phyloP scores from a whole-genome alignment of 35 echinoderm and acorn worm genomes.

The Apostichopus parvimensis region DNA sequence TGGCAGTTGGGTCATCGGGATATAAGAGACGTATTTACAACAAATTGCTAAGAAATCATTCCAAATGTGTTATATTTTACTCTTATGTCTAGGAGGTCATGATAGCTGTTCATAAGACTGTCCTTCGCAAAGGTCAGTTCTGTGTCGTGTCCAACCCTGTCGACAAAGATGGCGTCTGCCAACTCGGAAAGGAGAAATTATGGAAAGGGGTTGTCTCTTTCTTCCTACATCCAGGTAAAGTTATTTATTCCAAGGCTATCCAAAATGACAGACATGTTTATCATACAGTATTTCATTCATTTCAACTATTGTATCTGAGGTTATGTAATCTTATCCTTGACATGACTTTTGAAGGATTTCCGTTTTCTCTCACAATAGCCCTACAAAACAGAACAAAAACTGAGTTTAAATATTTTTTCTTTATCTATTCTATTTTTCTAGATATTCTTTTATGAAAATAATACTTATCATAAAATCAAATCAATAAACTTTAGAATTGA shows the following conservation, averaged over 20 bases:
- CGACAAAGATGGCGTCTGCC: slow-evolving; percentile 55
- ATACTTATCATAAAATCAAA: too few relatives aligned
- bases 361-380: too few relatives aligned
- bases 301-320: too few relatives aligned
- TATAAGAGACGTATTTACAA: too few relatives aligned
- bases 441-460: too few relatives aligned
- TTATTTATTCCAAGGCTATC: neutral
- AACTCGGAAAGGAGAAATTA: slow-evolving; percentile 80
- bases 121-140: slow-evolving; percentile 81
- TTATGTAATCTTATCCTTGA: too few relatives aligned
- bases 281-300: too few relatives aligned
- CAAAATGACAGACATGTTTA: neutral
- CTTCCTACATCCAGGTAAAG: slow-evolving; percentile 91
- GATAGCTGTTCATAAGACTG: slow-evolving; percentile 58
- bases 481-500: neutral
- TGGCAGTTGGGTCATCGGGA: too few relatives aligned
- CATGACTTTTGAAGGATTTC: too few relatives aligned
- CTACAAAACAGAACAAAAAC: too few relatives aligned
- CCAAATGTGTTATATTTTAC: too few relatives aligned
- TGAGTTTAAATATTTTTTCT: neutral
- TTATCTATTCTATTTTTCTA: neutral
- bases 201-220: slow-evolving; percentile 70
- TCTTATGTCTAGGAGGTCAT: slow-evolving; percentile 58
- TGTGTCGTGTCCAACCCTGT: slow-evolving; percentile 87
- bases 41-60: too few relatives aligned